Base-by-base conservation (phyloP, 2,888 invertebrate genomes). In the Dysmachus trigonus region DNA sequence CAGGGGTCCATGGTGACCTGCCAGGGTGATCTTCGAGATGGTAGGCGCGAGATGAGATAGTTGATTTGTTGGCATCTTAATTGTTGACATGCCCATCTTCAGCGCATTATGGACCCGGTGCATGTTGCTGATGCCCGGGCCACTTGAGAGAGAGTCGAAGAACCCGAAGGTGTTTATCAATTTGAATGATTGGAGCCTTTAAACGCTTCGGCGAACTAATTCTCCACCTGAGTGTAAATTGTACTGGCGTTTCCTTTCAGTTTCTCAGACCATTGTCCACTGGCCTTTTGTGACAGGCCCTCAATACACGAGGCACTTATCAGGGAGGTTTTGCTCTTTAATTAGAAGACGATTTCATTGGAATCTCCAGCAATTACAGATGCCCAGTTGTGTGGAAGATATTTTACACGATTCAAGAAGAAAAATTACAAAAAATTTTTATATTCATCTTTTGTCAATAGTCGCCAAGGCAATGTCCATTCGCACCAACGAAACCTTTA, bases 181-280 rank as follows among this genome's bases (percentile, higher is more conserved):
- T 85, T 85, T 87, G 82, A 85, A 85, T 87, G 85, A 87, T 87
- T 85, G 81, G 84, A 41, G 77, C 76, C 85, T 81, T 73, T 86
- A 62, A 53, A 81, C 18, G 81, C 8, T 81, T 81, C 81, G 31
- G 15, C 53, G 81, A 81, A 81, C 81, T 81, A 53, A 81, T 53
- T 81, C 81, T 30, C 35, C 10, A 18, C 47, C 18, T 53, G 33
- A 30, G 47, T n/a, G 33, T n/a, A 51, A 81, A 53, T 53, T 31
- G 33, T 81, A n/a, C 51, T 53, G 53, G 62, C 22, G 81, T 31
- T 53, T 81, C 18, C 62, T 18, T 81, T 81, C 53, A 81, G 31
- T 33, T 81, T 79, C 38, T 79, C 27, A 51, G 13, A 1, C 27
- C 22, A 79, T 47, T 77, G 33, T 77, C 35, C 22, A 41, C 18